Evolutionary conservation across 2,797 vertebrate species (phyloP).

Genomic region (Aulostomus chinensis): DNA sequence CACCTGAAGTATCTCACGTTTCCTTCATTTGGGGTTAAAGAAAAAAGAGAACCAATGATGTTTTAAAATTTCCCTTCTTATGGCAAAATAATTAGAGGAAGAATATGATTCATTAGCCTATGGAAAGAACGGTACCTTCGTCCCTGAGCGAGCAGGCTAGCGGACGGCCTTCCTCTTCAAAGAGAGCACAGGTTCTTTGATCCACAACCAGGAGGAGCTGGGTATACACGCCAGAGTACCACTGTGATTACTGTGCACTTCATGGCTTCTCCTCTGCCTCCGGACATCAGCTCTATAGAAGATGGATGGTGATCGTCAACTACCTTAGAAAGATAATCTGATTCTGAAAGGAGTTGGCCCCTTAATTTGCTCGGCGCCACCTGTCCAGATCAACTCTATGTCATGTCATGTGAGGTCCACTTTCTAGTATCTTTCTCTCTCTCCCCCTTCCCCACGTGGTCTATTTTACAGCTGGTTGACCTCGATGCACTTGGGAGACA

Average conservation of each 20-base stretch:
- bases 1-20: constrained; percentile 49
- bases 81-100: constrained; percentile 71
- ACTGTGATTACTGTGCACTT: constrained; percentile 56
- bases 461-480: constrained; percentile 64
- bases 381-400: too few relatives aligned
- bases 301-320: constrained; percentile 66
- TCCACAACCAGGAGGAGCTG: constrained; percentile 56
- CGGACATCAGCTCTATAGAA: constrained; percentile 52
- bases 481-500: constrained; percentile 17
- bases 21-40: constrained; percentile 26
- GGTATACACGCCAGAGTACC: constrained; percentile 23
- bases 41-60: constrained; percentile 44
- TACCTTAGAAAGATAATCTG: constrained; percentile 58
- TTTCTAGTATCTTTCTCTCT: constrained; percentile 46
- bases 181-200: constrained; percentile 67
- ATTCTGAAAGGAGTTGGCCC: constrained; percentile 60
- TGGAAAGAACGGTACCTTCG: constrained; percentile 54
- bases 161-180: constrained; percentile 63
- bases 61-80: constrained; percentile 52
- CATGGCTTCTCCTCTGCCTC: constrained; percentile 45
- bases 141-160: constrained; percentile 45
- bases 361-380: constrained; percentile 37
- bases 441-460: constrained; percentile 31
- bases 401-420: too few relatives aligned
- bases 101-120: constrained; percentile 77